These are phyloP conservation scores for Pipistrellus pipistrellus DNA, from an alignment of 2,797 vertebrate species.

Conservation along the genomic window DNA sequence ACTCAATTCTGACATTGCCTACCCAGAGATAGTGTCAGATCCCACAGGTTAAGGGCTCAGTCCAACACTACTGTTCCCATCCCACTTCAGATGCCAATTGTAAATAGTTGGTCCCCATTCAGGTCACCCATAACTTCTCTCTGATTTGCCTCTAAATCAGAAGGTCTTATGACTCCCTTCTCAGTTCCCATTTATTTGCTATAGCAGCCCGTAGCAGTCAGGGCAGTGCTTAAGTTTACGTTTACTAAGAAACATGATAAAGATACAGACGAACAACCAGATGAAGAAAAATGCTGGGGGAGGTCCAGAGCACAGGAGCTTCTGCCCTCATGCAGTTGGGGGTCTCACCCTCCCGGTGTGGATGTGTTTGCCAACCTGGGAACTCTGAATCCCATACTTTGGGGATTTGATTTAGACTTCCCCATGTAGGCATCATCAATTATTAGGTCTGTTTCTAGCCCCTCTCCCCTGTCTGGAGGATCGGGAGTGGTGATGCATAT, in stretches of 20 bases:
- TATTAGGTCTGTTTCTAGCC: not conserved
- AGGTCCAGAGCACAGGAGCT: not conserved
- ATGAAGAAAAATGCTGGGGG: not conserved
- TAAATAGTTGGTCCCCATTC: not conserved
- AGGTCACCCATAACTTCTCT: not conserved
- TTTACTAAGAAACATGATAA: not conserved
- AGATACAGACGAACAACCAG: not conserved
- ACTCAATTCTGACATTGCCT: not conserved
- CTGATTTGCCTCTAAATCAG: not conserved
- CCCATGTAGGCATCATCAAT: not conserved
- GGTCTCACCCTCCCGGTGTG: not conserved
- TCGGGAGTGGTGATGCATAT: too few relatives aligned
- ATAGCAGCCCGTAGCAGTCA: not conserved
- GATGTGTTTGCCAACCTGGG: not conserved
- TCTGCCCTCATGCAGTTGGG: not conserved
- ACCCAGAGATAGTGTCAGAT: not conserved
- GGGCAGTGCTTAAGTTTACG: not conserved
- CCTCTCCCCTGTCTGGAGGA: not conserved
- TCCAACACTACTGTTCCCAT: not conserved
- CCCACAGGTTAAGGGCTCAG: not conserved
- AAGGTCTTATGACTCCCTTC: not conserved
- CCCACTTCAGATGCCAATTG: not conserved
- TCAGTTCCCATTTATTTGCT: not conserved
- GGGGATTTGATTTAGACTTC: not conserved
- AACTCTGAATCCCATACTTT: not conserved